Evolutionary conservation across 1,140 invertebrate genomes (phyloP).

Genomic region (Drosophila sturtevanti): DNA sequence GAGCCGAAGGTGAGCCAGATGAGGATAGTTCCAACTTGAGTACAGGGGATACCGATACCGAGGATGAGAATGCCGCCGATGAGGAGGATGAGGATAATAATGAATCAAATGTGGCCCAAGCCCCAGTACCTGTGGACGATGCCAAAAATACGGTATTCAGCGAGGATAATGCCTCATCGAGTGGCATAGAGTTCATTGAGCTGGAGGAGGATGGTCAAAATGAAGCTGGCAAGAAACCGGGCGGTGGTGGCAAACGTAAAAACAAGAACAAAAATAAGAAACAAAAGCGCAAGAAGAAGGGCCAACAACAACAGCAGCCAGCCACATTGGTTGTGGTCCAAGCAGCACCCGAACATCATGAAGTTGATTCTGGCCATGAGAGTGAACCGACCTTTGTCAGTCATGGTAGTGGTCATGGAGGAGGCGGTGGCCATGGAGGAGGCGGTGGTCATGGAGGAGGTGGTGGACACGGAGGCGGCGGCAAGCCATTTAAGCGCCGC

Average conservation of each 20-base stretch:
- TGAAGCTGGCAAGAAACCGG: slow-evolving; percentile 55
- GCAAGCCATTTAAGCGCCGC: slow-evolving; percentile 54
- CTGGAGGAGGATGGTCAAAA: slow-evolving; percentile 54
- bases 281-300: slow-evolving; percentile 44
- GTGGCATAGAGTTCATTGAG: slow-evolving; percentile 70
- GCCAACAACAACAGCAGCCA: slow-evolving; percentile 52
- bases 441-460: slow-evolving; percentile 33
- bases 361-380: slow-evolving; percentile 46
- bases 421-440: slow-evolving; percentile 39
- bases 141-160: slow-evolving; percentile 46
- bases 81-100: slow-evolving; percentile 56
- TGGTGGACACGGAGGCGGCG: background rate
- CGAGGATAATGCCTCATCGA: slow-evolving; percentile 36
- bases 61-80: slow-evolving; percentile 23
- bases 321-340: slow-evolving; percentile 73
- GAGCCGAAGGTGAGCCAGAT: slow-evolving; percentile 29
- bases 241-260: slow-evolving; percentile 52
- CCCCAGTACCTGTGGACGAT: slow-evolving; percentile 11
- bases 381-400: slow-evolving; percentile 14
- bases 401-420: slow-evolving; percentile 24
- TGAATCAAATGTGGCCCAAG: slow-evolving; percentile 34
- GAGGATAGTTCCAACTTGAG: slow-evolving; percentile 41
- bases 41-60: background rate
- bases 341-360: slow-evolving; percentile 64
- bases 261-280: slow-evolving; percentile 37